A percentile compares a stretch with the other conserved stretches of the same genome.
Evolutionary conservation across 2,888 invertebrate species (phyloP).

Genomic region (Trichogramma evanescens): DNA sequence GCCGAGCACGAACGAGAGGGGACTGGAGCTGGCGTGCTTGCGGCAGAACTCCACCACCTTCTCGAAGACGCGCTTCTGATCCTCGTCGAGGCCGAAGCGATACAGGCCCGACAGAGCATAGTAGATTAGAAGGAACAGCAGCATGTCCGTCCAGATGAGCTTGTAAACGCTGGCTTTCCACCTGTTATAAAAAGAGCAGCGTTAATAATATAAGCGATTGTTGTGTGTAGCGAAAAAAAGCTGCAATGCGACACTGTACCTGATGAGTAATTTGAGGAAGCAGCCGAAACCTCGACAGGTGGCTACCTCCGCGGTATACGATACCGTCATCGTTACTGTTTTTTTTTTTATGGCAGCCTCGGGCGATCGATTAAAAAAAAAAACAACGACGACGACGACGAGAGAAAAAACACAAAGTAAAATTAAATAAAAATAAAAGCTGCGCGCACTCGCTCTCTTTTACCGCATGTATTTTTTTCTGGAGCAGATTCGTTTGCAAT

Average conservation of each 20-base stretch:
- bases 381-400: not conserved
- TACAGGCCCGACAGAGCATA: constrained; percentile 74
- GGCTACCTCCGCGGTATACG: constrained; percentile 80
- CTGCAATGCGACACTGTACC: constrained; percentile 52
- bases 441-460: no score
- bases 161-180: constrained; percentile 95
- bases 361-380: not conserved
- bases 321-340: constrained; percentile 64
- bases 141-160: constrained; percentile 82
- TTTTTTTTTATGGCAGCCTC: not conserved
- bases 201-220: not conserved
- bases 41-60: constrained; percentile 77
- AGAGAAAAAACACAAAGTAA: not conserved
- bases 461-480: no score
- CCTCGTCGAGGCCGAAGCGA: constrained; percentile 60
- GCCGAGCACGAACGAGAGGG: constrained; percentile 86
- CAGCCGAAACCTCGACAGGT: constrained; percentile 81
- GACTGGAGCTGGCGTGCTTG: constrained; percentile 79
- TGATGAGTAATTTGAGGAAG: constrained; percentile 75
- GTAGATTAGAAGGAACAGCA: constrained; percentile 72
- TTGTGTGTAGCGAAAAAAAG: not conserved
- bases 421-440: no score
- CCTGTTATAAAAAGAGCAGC: constrained; percentile 52
- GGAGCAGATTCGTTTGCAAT: no score
- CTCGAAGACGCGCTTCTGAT: constrained; percentile 73